Conservation (phyloP, 2,113 vertebrate species). For the Clinocottus analis region DNA sequence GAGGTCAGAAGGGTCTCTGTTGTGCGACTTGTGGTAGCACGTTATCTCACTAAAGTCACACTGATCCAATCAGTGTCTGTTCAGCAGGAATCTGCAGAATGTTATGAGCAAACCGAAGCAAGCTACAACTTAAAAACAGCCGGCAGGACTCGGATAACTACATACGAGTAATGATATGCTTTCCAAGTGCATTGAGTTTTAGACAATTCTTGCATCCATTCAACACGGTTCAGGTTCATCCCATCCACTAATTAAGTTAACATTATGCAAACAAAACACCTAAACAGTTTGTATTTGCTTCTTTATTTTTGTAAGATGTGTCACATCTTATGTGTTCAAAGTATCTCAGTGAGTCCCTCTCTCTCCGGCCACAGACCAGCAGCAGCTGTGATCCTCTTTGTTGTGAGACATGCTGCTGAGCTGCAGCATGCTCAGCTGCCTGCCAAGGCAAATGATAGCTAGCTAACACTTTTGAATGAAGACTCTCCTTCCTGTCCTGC, state of each 20-base stretch:
- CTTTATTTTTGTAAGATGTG: background rate
- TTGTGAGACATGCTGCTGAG: constrained; percentile 41
- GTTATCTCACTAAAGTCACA: constrained; percentile 40
- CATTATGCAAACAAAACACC: background rate
- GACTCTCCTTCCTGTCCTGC: background rate
- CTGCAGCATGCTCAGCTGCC: constrained; percentile 49
- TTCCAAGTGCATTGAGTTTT: background rate
- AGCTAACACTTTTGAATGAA: background rate
- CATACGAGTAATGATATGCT: background rate
- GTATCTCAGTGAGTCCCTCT: background rate
- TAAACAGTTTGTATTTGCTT: background rate
- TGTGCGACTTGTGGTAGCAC: constrained; percentile 37
- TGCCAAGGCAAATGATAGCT: background rate
- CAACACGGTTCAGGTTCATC: background rate
- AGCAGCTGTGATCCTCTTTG: constrained; percentile 46
- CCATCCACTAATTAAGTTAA: background rate
- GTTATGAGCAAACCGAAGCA: constrained; percentile 20
- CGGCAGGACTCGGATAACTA: too few species aligned
- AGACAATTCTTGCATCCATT: background rate
- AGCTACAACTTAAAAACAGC: background rate
- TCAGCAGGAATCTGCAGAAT: constrained; percentile 59
- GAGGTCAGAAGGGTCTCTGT: background rate
- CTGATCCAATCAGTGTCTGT: constrained; percentile 53
- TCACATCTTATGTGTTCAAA: background rate
- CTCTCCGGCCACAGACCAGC: constrained; percentile 2